Evolutionary conservation across 1,140 invertebrate species (phyloP).

Genomic region (Hormaphis cornu): DNA sequence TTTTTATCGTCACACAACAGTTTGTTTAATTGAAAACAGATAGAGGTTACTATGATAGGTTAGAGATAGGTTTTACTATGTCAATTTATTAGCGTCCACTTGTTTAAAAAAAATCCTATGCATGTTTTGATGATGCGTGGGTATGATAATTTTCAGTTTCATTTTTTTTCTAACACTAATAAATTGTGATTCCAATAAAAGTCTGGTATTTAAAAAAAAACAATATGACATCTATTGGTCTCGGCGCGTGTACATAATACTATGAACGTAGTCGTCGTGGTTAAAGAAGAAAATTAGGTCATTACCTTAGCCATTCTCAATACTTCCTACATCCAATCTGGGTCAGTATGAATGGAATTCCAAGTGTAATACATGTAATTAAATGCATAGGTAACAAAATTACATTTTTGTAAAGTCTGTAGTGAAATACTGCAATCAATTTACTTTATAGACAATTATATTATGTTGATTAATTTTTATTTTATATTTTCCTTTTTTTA

Average conservation of each 20-base stretch:
- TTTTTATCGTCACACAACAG: no score
- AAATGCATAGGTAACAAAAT: conserved; percentile 11
- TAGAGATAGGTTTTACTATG: no score
- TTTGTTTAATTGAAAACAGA: no score
- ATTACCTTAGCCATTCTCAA: conserved; percentile 27
- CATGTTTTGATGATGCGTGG: no score
- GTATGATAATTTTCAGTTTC: no score
- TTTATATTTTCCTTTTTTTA: background rate
- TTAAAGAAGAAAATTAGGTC: conserved; percentile 19
- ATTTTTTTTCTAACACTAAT: background rate
- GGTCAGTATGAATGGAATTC: conserved; percentile 26
- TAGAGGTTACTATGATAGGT: no score
- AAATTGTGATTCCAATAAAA: background rate
- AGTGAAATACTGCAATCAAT: background rate
- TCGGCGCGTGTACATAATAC: background rate
- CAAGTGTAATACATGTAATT: conserved; percentile 13
- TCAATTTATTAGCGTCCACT: no score
- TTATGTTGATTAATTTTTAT: background rate
- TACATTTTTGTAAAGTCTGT: background rate
- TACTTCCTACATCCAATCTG: conserved; percentile 27
- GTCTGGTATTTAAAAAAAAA: background rate
- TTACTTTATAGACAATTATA: background rate
- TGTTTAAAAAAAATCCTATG: no score
- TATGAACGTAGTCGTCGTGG: conserved; percentile 8
- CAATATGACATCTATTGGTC: conserved; percentile 11